These are phyloP conservation scores for Lepidochitona cinerea DNA, from an alignment of 2,888 invertebrate species.

Conservation along the genomic window DNA sequence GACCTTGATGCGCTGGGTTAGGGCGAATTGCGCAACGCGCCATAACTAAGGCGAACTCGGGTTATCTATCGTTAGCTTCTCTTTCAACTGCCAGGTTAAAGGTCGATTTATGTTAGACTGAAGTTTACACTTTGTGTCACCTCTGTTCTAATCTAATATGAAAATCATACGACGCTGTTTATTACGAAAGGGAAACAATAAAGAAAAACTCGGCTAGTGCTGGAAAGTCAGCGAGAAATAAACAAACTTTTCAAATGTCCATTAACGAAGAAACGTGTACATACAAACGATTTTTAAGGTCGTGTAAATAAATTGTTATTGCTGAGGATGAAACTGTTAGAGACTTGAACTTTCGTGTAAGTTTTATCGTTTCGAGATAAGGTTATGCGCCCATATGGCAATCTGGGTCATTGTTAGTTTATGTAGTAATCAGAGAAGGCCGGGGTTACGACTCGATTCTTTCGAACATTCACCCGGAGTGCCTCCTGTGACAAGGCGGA, in stretches of 20 bases:
- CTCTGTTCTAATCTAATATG: background rate
- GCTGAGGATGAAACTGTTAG: background rate
- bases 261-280: background rate
- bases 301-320: background rate
- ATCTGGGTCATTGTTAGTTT: background rate
- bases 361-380: background rate
- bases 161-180: background rate
- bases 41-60: background rate
- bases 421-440: background rate
- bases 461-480: too few species aligned
- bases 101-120: too few species aligned
- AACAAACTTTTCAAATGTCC: background rate
- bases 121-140: background rate
- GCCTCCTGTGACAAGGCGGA: too few species aligned
- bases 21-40: slow-evolving; percentile 1
- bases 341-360: background rate
- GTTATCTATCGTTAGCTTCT: too few species aligned
- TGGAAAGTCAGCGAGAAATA: background rate
- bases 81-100: too few species aligned
- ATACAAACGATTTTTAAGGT: background rate
- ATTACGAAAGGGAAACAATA: background rate
- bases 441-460: background rate
- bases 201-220: background rate
- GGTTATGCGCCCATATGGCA: background rate
- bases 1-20: slow-evolving; percentile 1